Evolutionary conservation across 1,140 invertebrate genomes (phyloP).

Genomic region (Pectinophora gossypiella): DNA sequence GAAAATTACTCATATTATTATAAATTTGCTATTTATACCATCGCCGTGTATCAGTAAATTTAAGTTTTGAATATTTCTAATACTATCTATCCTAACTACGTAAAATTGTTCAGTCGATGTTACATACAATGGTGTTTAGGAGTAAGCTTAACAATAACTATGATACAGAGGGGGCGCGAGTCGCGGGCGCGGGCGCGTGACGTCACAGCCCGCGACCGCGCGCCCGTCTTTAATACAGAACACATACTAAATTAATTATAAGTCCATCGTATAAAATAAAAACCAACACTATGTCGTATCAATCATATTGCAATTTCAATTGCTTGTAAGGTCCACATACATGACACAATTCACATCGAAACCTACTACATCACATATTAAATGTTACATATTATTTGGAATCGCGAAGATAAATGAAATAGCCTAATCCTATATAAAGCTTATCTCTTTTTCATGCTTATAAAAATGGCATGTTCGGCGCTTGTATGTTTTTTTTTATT

Average conservation of each 20-base stretch:
- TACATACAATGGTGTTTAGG: slow-evolving; percentile 70
- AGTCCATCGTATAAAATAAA: slow-evolving; percentile 32
- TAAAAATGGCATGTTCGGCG: too few relatives aligned
- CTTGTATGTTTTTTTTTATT: too few relatives aligned
- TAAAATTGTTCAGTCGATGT: slow-evolving; percentile 74
- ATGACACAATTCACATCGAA: slow-evolving; percentile 48
- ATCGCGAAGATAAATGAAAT: slow-evolving; percentile 41
- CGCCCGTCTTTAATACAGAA: slow-evolving; percentile 3
- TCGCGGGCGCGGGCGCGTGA: background rate
- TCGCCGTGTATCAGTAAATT: slow-evolving; percentile 26
- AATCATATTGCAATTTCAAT: slow-evolving; percentile 61
- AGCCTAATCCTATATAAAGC: too few relatives aligned
- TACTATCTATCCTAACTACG: slow-evolving; percentile 56
- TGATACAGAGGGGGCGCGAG: background rate
- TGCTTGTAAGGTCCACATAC: slow-evolving; percentile 47
- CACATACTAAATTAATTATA: slow-evolving; percentile 20
- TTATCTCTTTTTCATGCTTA: too few relatives aligned
- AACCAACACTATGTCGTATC: slow-evolving; percentile 23
- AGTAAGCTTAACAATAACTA: slow-evolving; percentile 40
- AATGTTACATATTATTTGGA: slow-evolving; percentile 38
- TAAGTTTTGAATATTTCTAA: slow-evolving; percentile 25
- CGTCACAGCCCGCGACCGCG: background rate
- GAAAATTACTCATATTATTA: slow-evolving; percentile 15
- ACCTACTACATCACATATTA: slow-evolving; percentile 30
- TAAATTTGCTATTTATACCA: slow-evolving; percentile 24